phyloP scores from a whole-genome alignment of 1,140 invertebrate species.

The Drusus annulatus region DNA sequence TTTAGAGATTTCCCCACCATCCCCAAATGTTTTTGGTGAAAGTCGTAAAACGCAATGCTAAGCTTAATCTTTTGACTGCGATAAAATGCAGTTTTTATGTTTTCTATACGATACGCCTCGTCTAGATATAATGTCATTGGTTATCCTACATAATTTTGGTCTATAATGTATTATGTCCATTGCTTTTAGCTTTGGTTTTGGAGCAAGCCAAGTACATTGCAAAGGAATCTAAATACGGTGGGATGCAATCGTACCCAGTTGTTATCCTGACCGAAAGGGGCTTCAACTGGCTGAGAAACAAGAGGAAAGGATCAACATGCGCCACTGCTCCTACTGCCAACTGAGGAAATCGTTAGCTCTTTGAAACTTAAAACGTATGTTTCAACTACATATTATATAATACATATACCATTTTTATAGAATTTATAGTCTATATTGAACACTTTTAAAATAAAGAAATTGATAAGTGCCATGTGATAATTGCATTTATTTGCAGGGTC shows the following conservation, averaged over 20 bases:
- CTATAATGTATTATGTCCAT: too few relatives aligned
- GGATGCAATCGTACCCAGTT: constrained; percentile 28
- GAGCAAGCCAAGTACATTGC: constrained; percentile 50
- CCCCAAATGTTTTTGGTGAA: too few relatives aligned
- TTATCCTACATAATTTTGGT: constrained; percentile 15
- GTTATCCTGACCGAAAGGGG: constrained; percentile 38
- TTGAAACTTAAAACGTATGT: constrained; percentile 47
- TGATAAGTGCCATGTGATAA: background rate
- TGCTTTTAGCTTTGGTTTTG: constrained; percentile 49
- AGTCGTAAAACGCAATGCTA: too few relatives aligned
- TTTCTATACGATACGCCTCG: too few relatives aligned
- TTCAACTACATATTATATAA: background rate
- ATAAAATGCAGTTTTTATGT: too few relatives aligned
- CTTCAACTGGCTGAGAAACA: constrained; percentile 40
- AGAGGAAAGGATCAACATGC: constrained; percentile 9
- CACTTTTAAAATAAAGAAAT: too few relatives aligned
- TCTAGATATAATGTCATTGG: too few relatives aligned
- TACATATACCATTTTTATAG: too few relatives aligned
- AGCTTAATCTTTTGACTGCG: too few relatives aligned
- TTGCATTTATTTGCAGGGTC: background rate
- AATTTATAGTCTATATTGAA: too few relatives aligned
- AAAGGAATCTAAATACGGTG: constrained; percentile 46
- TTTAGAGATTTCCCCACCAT: too few relatives aligned
- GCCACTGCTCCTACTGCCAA: constrained; percentile 47
- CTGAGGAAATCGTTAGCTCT: constrained; percentile 43